Percentiles rank a stretch among this genome's conserved stretches.
These are phyloP conservation scores for Dryobota labecula DNA, from an alignment of 2,888 invertebrate genomes.

Conservation along the genomic window DNA sequence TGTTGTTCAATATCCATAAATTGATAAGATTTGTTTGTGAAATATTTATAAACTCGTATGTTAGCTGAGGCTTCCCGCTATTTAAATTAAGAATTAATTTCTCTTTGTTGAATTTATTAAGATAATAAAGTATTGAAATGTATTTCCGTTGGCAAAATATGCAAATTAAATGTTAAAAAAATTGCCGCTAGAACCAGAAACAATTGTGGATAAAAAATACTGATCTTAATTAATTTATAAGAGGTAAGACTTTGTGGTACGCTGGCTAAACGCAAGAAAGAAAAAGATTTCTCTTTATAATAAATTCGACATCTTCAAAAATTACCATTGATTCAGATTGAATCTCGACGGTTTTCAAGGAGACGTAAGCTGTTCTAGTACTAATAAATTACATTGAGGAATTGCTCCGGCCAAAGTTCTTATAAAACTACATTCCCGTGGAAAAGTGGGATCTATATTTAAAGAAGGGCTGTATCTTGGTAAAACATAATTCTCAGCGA, in stretches of 20 bases:
- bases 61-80: background rate
- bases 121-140: conserved; percentile 39
- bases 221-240: conserved; percentile 55
- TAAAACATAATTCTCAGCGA: conserved; percentile 74
- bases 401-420: conserved; percentile 37
- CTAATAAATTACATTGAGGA: conserved; percentile 51
- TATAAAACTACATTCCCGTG: conserved; percentile 43
- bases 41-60: conserved; percentile 2
- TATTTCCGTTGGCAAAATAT: conserved; percentile 42
- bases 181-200: conserved; percentile 36
- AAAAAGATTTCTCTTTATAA: conserved; percentile 36
- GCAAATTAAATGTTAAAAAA: conserved; percentile 49
- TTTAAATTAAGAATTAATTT: conserved; percentile 51
- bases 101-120: conserved; percentile 29
- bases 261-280: conserved; percentile 29
- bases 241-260: conserved; percentile 34
- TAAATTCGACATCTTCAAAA: conserved; percentile 47
- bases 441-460: conserved; percentile 47
- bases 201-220: conserved; percentile 41
- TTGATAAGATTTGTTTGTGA: background rate
- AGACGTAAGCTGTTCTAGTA: conserved; percentile 25
- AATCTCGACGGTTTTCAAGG: conserved; percentile 45
- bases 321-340: conserved; percentile 27
- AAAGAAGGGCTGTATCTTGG: conserved; percentile 60
- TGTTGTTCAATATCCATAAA: background rate